A percentile compares a stretch with the other conserved stretches of the same genome.
These are phyloP conservation scores for Homarus gammarus DNA, from an alignment of 2,888 invertebrate species.

Conservation along the genomic window DNA sequence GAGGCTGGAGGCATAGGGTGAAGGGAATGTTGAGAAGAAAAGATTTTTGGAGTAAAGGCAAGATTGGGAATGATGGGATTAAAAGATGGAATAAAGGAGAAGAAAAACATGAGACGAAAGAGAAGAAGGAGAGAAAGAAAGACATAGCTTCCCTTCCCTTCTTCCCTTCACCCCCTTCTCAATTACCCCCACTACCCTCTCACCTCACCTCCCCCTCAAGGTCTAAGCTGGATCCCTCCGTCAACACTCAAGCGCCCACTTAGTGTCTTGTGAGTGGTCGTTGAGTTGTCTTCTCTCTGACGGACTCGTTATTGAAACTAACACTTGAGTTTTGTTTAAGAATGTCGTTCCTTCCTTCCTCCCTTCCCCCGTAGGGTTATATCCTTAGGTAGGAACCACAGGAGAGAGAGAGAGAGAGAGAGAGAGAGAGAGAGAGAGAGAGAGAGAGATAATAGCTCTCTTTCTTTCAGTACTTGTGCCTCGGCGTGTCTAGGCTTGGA, in stretches of 20 bases:
- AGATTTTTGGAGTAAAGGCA: no score
- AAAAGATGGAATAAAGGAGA: no score
- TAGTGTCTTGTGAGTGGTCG: constrained; percentile 36
- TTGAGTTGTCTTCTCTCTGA: constrained; percentile 47
- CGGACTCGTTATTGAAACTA: constrained; percentile 51
- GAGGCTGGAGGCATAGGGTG: not conserved
- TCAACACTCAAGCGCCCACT: constrained; percentile 37
- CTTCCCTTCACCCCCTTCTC: no score
- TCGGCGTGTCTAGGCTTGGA: no score
- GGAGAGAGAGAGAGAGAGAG: no score
- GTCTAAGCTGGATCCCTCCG: constrained; percentile 4
- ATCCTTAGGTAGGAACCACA: constrained; percentile 8
- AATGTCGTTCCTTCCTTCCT: constrained; percentile 33
- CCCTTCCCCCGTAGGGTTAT: not conserved
- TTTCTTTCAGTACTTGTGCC: not conserved
- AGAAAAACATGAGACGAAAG: not conserved
- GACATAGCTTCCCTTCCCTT: no score
- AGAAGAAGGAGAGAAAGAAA: not conserved
- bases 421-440: no score
- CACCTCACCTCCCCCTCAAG: not conserved
- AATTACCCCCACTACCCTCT: not conserved
- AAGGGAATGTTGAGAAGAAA: no score
- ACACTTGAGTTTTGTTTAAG: constrained; percentile 47
- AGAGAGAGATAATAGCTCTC: no score
- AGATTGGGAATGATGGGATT: not conserved